These are phyloP conservation scores for Nothoprocta pentlandii DNA, from an alignment of 2,113 vertebrate genomes.

Conservation along the genomic window DNA sequence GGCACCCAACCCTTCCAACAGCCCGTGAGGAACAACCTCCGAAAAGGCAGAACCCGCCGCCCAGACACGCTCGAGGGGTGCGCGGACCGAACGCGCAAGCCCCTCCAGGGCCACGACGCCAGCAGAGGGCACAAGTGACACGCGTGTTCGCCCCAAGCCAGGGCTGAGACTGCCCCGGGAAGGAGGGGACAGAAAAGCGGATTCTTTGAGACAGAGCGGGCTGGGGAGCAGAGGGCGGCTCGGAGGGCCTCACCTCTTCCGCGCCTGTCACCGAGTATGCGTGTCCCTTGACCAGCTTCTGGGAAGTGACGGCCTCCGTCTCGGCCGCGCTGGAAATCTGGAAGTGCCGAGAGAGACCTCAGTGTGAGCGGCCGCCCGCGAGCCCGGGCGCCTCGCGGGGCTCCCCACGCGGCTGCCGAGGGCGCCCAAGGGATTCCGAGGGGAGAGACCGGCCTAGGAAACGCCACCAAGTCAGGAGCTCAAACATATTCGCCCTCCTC, in stretches of 20 bases:
- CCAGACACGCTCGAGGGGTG: too few relatives aligned
- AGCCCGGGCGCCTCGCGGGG: accelerated
- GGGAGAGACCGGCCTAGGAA: background rate
- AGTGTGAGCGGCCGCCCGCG: accelerated
- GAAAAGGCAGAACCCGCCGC: too few relatives aligned
- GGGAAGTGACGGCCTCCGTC: constrained; percentile 89
- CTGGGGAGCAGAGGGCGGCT: background rate
- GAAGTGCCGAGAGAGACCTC: background rate
- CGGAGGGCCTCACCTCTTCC: constrained; percentile 79
- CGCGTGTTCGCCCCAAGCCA: background rate
- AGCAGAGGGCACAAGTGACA: background rate
- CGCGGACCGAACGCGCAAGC: too few relatives aligned
- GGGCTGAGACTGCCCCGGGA: background rate
- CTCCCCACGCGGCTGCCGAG: background rate
- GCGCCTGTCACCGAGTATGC: constrained; percentile 93
- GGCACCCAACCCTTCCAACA: too few relatives aligned
- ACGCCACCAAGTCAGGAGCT: background rate
- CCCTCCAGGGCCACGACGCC: too few relatives aligned
- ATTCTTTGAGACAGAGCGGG: accelerated
- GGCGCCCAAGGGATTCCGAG: background rate
- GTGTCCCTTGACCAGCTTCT: constrained; percentile 97
- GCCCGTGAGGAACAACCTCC: too few relatives aligned
- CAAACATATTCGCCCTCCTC: background rate
- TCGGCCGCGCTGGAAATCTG: constrained; percentile 93
- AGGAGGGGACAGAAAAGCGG: background rate